phyloP scores from a whole-genome alignment of 2,797 vertebrate species.

The Gallinago solitaria region DNA sequence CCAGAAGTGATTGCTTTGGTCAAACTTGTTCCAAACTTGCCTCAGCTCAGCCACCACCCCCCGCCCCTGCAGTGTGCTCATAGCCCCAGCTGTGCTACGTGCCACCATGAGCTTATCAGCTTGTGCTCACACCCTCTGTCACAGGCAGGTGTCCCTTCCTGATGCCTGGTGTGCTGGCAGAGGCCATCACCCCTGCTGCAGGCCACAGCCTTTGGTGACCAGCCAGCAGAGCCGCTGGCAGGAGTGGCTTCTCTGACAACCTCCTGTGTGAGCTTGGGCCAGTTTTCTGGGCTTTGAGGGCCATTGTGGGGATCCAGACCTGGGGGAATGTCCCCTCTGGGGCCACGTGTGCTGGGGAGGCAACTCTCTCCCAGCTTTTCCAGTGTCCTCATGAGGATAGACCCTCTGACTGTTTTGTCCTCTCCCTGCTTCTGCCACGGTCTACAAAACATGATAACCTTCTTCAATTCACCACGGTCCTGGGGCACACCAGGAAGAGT shows the following conservation, averaged over 20 bases:
- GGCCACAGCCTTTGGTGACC: neutral
- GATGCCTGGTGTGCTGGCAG: neutral
- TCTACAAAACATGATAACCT: neutral
- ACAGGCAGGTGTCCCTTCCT: neutral
- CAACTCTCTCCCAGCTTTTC: neutral
- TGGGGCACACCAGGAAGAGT: rapidly evolving
- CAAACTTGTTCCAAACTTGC: neutral
- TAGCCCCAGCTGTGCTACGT: rapidly evolving
- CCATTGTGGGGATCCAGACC: neutral
- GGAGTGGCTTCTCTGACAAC: neutral
- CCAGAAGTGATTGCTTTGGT: neutral
- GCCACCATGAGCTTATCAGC: neutral
- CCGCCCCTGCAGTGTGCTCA: neutral
- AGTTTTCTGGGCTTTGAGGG: neutral
- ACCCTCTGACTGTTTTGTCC: neutral
- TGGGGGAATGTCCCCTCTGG: neutral
- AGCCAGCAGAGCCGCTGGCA: neutral
- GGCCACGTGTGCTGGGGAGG: neutral
- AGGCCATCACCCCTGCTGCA: neutral
- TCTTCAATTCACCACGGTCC: rapidly evolving
- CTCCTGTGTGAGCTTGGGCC: neutral
- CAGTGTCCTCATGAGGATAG: neutral
- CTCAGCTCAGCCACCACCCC: rapidly evolving
- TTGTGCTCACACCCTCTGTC: rapidly evolving
- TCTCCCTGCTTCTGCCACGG: neutral